Evolutionary conservation across 2,888 invertebrate species (phyloP).

Genomic region (Platypus cylindrus): DNA sequence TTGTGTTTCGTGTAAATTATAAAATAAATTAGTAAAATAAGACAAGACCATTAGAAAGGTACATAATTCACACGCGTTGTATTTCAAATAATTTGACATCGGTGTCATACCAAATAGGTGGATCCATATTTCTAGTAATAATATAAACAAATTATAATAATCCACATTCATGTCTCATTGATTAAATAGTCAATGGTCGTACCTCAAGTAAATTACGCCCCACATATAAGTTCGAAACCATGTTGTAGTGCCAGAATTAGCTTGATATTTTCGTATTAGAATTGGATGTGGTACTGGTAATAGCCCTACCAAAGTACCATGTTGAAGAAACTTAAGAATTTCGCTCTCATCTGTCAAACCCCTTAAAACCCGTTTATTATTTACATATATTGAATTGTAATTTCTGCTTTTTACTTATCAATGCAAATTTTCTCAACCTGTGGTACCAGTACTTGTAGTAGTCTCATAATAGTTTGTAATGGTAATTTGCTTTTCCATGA

Average conservation of each 20-base stretch:
- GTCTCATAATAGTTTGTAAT: constrained; percentile 96
- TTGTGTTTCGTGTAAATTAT: too few species aligned
- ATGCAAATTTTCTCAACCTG: constrained; percentile 99
- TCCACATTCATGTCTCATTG: not conserved
- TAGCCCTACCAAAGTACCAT: constrained; percentile 93
- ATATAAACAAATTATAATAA: constrained; percentile 4
- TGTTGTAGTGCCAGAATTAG: constrained; percentile 95
- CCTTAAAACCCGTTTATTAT: constrained; percentile 44
- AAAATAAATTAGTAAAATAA: too few species aligned
- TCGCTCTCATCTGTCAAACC: constrained; percentile 98
- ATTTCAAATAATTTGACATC: constrained; percentile 98
- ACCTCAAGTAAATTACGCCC: constrained; percentile 97
- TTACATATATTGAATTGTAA: constrained; percentile 2
- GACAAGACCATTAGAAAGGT: too few species aligned
- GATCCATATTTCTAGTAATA: constrained; percentile 91
- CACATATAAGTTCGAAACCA: constrained; percentile 99
- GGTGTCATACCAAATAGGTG: constrained; percentile 99
- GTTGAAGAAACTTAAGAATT: constrained; percentile 96
- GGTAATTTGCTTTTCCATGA: constrained; percentile 96
- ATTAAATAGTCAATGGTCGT: constrained; percentile 18
- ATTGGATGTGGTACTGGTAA: constrained; percentile 99
- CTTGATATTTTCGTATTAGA: constrained; percentile 96
- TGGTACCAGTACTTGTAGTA: constrained; percentile 95
- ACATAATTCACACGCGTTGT: constrained; percentile 70
- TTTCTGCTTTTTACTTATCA: constrained; percentile 93